Percentiles rank a stretch among this genome's conserved stretches.
phyloP scores from a whole-genome alignment of 1,140 invertebrate species.

The Globodera ellingtonae region DNA sequence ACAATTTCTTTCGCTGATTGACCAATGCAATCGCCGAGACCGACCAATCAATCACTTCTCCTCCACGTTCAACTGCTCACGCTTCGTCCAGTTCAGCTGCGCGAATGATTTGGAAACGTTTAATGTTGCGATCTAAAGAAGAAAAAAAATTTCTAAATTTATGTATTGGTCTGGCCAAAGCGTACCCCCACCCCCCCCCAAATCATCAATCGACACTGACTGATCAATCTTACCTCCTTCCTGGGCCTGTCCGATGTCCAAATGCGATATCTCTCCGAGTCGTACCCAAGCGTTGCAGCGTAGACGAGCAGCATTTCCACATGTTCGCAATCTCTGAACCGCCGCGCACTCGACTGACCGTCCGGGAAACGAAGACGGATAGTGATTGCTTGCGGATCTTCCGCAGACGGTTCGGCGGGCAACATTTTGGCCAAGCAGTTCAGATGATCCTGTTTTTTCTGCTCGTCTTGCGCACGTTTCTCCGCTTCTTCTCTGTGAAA shows the following conservation, averaged over 20 bases:
- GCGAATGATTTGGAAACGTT: constrained; percentile 43
- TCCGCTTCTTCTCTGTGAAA: constrained; percentile 38
- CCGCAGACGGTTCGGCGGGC: constrained; percentile 40
- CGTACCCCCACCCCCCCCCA: too few species aligned
- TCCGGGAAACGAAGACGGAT: constrained; percentile 47
- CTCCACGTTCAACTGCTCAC: constrained; percentile 40
- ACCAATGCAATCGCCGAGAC: neutral
- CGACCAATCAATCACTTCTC: neutral
- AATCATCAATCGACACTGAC: neutral
- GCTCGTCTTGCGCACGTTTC: constrained; percentile 17
- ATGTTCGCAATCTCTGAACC: constrained; percentile 39
- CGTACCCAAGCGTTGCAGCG: constrained; percentile 49
- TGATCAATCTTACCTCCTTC: constrained; percentile 40
- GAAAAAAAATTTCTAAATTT: constrained; percentile 4
- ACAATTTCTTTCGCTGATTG: neutral
- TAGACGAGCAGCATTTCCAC: constrained; percentile 36
- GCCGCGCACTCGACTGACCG: constrained; percentile 44
- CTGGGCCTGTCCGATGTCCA: constrained; percentile 48
- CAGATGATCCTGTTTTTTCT: constrained; percentile 22
- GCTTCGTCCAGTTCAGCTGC: constrained; percentile 43
- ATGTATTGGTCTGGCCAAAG: neutral
- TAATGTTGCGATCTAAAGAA: constrained; percentile 34
- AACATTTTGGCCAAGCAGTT: constrained; percentile 32
- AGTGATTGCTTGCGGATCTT: constrained; percentile 33
- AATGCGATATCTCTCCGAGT: constrained; percentile 37